These are phyloP conservation scores for Portevinia maculata DNA, from an alignment of 2,888 invertebrate species.

Conservation along the genomic window DNA sequence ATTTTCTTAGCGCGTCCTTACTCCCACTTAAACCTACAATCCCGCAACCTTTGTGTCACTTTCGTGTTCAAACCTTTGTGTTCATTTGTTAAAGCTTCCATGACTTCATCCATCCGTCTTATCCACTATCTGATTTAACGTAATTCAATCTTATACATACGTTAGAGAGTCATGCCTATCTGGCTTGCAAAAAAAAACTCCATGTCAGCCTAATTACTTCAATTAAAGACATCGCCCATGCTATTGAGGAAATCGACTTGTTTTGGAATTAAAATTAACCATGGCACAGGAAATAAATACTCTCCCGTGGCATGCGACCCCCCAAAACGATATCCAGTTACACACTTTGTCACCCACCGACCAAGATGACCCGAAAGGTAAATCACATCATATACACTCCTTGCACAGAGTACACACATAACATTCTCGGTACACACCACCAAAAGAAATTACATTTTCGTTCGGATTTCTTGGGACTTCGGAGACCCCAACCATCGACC, in stretches of 20 bases:
- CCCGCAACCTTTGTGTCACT: neutral
- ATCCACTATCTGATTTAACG: slow-evolving; percentile 54
- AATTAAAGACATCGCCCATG: slow-evolving; percentile 71
- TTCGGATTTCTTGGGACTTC: slow-evolving; percentile 56
- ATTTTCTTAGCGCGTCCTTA: neutral
- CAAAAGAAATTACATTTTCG: slow-evolving; percentile 54
- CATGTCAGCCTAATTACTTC: slow-evolving; percentile 72
- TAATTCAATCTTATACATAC: slow-evolving; percentile 55
- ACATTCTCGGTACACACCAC: slow-evolving; percentile 6
- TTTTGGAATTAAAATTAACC: slow-evolving; percentile 71
- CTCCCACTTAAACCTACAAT: neutral
- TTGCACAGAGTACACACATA: slow-evolving; percentile 25
- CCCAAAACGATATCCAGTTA: slow-evolving; percentile 72
- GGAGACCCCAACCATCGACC: neutral
- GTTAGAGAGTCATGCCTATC: slow-evolving; percentile 24
- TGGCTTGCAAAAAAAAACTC: slow-evolving; percentile 28
- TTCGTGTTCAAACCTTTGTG: neutral
- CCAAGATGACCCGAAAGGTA: slow-evolving; percentile 71
- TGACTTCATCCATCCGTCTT: slow-evolving; percentile 36
- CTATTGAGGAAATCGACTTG: slow-evolving; percentile 68
- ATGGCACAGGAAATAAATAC: slow-evolving; percentile 71
- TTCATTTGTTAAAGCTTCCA: neutral
- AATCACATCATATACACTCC: slow-evolving; percentile 62
- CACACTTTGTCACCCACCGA: slow-evolving; percentile 71
- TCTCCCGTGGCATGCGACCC: slow-evolving; percentile 63